These are phyloP conservation scores for Calcarius lapponicus DNA, from an alignment of 2,797 vertebrate species.

Conservation along the genomic window DNA sequence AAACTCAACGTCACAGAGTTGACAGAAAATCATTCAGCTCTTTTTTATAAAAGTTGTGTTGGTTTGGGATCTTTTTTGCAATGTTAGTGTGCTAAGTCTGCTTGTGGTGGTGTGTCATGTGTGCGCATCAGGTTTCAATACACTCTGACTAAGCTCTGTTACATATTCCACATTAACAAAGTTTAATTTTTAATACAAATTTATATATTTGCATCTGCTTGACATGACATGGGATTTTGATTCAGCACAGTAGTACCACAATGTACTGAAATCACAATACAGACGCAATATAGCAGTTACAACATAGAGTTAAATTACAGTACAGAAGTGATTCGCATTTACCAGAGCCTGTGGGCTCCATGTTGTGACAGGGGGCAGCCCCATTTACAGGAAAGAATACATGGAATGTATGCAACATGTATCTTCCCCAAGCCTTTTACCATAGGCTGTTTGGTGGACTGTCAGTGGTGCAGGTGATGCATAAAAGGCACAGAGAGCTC, in stretches of 20 bases:
- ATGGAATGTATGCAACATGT: neutral
- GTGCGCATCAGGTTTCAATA: neutral
- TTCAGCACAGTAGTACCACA: neutral
- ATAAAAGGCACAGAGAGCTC: neutral
- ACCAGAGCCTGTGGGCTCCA: neutral
- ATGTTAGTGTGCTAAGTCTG: neutral
- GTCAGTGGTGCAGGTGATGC: neutral
- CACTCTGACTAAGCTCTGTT: neutral
- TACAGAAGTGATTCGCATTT: neutral
- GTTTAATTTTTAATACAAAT: neutral
- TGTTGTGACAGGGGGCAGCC: neutral
- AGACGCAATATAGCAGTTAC: neutral
- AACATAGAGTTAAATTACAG: neutral
- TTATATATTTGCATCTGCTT: neutral
- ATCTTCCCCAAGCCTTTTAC: neutral
- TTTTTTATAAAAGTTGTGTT: neutral
- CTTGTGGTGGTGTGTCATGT: neutral
- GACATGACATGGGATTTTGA: neutral
- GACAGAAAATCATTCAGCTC: neutral
- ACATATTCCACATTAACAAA: neutral
- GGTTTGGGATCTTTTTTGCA: neutral
- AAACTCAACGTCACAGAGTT: neutral
- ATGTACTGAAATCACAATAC: neutral
- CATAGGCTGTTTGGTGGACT: neutral
- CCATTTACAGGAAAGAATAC: neutral